Evolutionary conservation across 2,797 vertebrate species (phyloP).

Genomic region (Meriones psammophilus): DNA sequence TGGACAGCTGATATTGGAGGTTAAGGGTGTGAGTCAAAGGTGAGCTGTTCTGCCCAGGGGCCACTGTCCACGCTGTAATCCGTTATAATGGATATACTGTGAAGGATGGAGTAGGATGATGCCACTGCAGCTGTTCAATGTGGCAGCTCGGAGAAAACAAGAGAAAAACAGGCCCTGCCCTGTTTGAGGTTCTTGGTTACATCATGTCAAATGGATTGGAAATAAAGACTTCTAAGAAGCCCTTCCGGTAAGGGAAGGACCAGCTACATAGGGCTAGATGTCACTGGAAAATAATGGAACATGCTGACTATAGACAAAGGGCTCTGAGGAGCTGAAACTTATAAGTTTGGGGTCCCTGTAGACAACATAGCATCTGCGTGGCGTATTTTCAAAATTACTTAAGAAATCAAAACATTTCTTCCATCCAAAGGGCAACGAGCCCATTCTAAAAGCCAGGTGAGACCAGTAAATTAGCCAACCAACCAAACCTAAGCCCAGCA

Average conservation of each 20-base stretch:
- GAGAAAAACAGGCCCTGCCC: not conserved
- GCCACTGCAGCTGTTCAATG: not conserved
- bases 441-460: not conserved
- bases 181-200: slow-evolving; percentile 8
- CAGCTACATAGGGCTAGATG: not conserved
- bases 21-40: not conserved
- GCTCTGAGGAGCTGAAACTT: not conserved
- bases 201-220: not conserved
- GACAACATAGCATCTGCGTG: not conserved
- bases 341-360: not conserved
- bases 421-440: not conserved
- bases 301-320: not conserved
- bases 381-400: not conserved
- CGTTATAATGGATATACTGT: not conserved
- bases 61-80: not conserved
- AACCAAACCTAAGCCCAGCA: not conserved
- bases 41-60: not conserved
- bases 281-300: not conserved
- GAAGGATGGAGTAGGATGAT: not conserved
- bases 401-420: not conserved
- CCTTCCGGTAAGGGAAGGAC: not conserved
- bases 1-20: not conserved
- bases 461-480: not conserved
- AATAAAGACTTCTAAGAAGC: not conserved
- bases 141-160: not conserved